These are phyloP conservation scores for Halcyon chelicuti DNA, from an alignment of 2,797 vertebrate genomes.

Conservation along the genomic window DNA sequence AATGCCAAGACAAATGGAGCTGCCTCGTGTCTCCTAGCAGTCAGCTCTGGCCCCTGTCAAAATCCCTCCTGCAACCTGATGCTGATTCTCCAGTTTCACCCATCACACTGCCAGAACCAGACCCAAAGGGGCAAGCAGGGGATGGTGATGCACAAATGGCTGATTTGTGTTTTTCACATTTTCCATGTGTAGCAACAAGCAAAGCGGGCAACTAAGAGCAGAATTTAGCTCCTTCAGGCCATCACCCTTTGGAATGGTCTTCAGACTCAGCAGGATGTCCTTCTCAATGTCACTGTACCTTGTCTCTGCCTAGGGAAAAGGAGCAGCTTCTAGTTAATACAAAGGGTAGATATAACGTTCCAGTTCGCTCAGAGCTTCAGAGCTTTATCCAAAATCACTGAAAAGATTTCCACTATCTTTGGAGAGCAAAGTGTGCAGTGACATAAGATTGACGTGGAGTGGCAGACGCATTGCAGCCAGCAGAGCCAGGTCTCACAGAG, in stretches of 20 bases:
- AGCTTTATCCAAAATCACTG: background rate
- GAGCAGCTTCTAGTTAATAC: background rate
- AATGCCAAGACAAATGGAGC: conserved; percentile 1
- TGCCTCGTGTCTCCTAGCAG: background rate
- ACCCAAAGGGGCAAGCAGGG: background rate
- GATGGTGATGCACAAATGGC: background rate
- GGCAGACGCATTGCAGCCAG: background rate
- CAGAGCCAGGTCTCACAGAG: background rate
- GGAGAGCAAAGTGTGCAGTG: background rate
- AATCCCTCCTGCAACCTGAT: conserved; percentile 9
- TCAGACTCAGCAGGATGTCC: background rate
- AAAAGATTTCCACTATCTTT: background rate
- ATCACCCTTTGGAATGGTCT: background rate
- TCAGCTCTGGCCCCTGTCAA: background rate
- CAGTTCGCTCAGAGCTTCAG: background rate
- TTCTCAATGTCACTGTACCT: background rate
- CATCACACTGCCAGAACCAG: background rate
- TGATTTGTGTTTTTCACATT: background rate
- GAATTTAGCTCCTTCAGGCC: background rate
- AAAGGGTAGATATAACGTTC: background rate
- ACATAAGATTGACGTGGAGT: background rate
- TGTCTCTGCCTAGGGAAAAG: background rate
- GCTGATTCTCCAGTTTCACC: background rate
- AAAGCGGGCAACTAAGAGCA: background rate
- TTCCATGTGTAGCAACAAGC: background rate